Evolutionary conservation across 2,113 vertebrate genomes (phyloP).

Genomic region (Pituophis catenifer): DNA sequence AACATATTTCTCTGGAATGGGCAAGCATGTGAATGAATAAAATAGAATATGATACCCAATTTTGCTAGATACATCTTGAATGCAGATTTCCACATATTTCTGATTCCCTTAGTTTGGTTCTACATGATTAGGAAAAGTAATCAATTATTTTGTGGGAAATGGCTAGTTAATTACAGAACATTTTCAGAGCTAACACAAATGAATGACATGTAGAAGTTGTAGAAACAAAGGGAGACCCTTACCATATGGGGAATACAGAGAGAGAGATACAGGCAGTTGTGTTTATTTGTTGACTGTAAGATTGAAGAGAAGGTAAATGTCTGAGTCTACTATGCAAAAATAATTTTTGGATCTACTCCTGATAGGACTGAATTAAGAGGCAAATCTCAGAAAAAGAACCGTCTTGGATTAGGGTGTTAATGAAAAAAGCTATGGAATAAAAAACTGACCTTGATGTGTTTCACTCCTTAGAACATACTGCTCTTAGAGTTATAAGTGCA

Average conservation of each 20-base stretch:
- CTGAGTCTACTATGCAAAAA: conserved; percentile 39
- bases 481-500: neutral
- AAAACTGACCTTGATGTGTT: neutral
- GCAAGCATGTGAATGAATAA: neutral
- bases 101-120: neutral
- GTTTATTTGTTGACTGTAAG: neutral
- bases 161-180: conserved; percentile 10
- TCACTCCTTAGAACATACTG: neutral
- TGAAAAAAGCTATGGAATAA: neutral
- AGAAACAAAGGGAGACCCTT: conserved; percentile 1
- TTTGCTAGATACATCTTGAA: neutral
- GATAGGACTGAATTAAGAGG: neutral
- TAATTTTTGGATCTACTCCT: conserved; percentile 13
- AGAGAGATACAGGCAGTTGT: neutral
- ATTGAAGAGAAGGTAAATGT: neutral
- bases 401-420: neutral
- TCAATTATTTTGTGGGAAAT: neutral
- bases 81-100: neutral
- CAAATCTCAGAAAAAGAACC: neutral
- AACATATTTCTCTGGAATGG: neutral
- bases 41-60: neutral
- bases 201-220: neutral
- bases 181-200: conserved; percentile 6
- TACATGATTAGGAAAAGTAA: neutral
- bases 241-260: neutral